Evolutionary conservation across 2,888 invertebrate species (phyloP).

Genomic region (Norana najaformis): DNA sequence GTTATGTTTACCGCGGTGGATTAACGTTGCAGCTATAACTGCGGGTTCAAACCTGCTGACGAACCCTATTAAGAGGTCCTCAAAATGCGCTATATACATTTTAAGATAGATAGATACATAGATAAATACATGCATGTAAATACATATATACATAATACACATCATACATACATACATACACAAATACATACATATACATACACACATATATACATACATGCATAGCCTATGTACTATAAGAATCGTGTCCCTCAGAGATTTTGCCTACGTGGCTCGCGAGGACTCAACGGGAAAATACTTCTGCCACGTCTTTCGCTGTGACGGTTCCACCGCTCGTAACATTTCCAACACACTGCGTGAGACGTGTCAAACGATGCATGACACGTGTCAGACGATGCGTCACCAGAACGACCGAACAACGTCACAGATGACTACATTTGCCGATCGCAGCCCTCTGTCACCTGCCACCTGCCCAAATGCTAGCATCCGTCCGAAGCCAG

Average conservation of each 20-base stretch:
- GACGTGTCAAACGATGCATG: conserved; percentile 75
- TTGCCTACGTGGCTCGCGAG: conserved; percentile 78
- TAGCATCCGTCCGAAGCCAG: background rate
- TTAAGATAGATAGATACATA: background rate
- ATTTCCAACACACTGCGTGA: conserved; percentile 92
- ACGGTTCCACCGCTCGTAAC: conserved; percentile 84
- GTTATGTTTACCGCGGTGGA: no score
- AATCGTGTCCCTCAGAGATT: background rate
- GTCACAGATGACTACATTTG: background rate
- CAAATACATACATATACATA: background rate
- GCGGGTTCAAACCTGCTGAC: no score
- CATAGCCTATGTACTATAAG: background rate
- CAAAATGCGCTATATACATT: no score
- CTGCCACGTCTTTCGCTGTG: conserved; percentile 69
- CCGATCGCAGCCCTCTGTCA: background rate
- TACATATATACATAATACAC: background rate
- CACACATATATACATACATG: background rate
- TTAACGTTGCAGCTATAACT: no score
- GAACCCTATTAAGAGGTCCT: no score
- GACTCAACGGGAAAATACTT: conserved; percentile 63
- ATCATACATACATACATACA: background rate
- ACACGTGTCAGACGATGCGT: conserved; percentile 77
- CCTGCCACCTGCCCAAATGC: background rate
- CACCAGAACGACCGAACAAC: background rate
- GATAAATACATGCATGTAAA: background rate